Evolutionary conservation across 2,888 invertebrate genomes (phyloP), one percentile per base, ranked within the genome.

Genomic region (Plemyria rubiginata): DNA sequence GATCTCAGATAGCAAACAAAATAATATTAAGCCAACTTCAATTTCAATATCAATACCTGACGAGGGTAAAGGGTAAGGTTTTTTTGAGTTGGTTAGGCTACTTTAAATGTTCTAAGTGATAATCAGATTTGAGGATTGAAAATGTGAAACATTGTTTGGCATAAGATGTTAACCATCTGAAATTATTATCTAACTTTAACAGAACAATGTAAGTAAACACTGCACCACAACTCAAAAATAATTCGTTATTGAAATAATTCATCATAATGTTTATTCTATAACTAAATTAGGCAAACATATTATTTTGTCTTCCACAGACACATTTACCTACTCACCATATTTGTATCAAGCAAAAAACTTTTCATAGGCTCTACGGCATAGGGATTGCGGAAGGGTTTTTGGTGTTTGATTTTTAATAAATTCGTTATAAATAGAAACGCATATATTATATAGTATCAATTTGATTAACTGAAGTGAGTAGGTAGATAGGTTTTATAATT

Each of bases 21-120:
- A 61, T 55, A 62, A 59, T 48, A 54, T 52, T n/a, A 66, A 84
- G 77, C 88, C 91, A 45, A 91, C 93, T 70, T 93, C 94, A 29
- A 94, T 94, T 65, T 94, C 94, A 22, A 94, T 94, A 76, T 88
- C 94, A 65, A 89, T 94, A 82, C 94, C 94, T 0, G 85, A 93
- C 58, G 94, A 94, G 71, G 94, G 93, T 50, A 94, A 94, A 70
- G 94, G 94, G 73, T 92, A 92, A 87, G 68, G 51, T 50, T 66
- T 36, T 66, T 67, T 67, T 58, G n/a, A 29, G 54, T 65, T 51
- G 60, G 52, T 69, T 78, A 82, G 77, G 74, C 76, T 78, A 57
- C 62, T 54, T 29, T 46, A 52, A 62, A 65, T 73, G 75, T 82
- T 81, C 76, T 77, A 77, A 76, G 71, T 75, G 78, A 74, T 71